These are phyloP conservation scores for Chrysochloris asiatica DNA, from an alignment of 2,113 vertebrate species.

Conservation along the genomic window DNA sequence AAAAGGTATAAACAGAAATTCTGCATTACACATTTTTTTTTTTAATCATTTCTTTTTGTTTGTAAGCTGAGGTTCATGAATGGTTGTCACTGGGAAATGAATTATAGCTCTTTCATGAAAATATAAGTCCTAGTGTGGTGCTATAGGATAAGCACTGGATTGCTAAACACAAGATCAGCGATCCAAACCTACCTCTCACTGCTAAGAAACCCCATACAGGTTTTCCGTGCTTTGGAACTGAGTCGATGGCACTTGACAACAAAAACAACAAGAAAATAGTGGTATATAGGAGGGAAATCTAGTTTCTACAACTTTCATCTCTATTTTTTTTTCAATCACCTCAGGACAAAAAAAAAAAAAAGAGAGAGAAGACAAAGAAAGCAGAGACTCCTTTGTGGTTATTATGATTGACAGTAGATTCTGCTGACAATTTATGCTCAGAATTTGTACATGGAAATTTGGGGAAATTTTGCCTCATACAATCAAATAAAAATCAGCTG, in stretches of 20 bases:
- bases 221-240: no score
- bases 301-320: neutral
- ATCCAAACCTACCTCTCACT: no score
- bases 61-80: conserved; percentile 17
- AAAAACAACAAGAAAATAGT: no score
- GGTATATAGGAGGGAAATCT: neutral
- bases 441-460: conserved; percentile 41
- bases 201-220: no score
- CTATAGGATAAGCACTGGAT: no score
- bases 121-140: no score
- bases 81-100: conserved; percentile 30
- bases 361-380: neutral
- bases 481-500: conserved; percentile 60
- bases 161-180: no score
- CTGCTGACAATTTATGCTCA: neutral
- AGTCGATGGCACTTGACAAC: no score
- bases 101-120: neutral
- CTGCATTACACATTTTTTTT: conserved; percentile 45
- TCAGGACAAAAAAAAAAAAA: neutral
- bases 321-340: neutral
- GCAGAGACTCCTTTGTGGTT: neutral
- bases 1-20: conserved; percentile 42
- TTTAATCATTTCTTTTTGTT: conserved; percentile 47
- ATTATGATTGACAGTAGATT: conserved; percentile 36
- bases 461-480: conserved; percentile 28